phyloP scores from a whole-genome alignment of 2,797 vertebrate species.

The Serranus cabrilla region DNA sequence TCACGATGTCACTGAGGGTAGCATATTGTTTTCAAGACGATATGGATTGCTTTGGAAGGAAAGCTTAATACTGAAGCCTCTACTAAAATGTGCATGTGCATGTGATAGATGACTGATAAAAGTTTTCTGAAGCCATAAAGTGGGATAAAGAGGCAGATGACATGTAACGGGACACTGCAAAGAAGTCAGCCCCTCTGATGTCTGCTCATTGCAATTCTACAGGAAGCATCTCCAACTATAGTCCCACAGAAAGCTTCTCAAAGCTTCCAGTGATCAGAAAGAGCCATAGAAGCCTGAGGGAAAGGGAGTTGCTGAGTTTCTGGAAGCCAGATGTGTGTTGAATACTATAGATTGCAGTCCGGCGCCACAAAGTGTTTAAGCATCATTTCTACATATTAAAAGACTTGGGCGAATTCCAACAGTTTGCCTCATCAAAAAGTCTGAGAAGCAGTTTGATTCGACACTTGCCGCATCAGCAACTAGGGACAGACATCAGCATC shows the following conservation, averaged over 20 bases:
- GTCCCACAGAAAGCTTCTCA: conserved; percentile 48
- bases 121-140: conserved; percentile 33
- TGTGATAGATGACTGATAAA: conserved; percentile 35
- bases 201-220: conserved; percentile 64
- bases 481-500: conserved; percentile 53
- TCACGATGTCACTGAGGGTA: conserved; percentile 21
- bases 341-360: conserved; percentile 68
- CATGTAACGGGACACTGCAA: conserved; percentile 26
- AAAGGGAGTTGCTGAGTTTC: conserved; percentile 52
- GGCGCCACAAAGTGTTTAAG: conserved; percentile 51
- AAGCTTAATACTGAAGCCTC: conserved; percentile 22
- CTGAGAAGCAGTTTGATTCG: conserved; percentile 52
- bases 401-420: conserved; percentile 57
- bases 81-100: conserved; percentile 19
- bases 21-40: conserved; percentile 24
- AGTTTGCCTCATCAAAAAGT: conserved; percentile 48
- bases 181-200: conserved; percentile 49
- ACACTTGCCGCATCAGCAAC: conserved; percentile 54
- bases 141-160: conserved; percentile 44
- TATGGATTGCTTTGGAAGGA: conserved; percentile 23
- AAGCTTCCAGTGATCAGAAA: conserved; percentile 62
- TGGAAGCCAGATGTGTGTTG: conserved; percentile 83
- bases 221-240: conserved; percentile 41
- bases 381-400: conserved; percentile 63
- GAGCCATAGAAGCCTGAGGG: conserved; percentile 52